Evolutionary conservation across 2,888 invertebrate species (phyloP).

Genomic region (Tachystola acroxantha): DNA sequence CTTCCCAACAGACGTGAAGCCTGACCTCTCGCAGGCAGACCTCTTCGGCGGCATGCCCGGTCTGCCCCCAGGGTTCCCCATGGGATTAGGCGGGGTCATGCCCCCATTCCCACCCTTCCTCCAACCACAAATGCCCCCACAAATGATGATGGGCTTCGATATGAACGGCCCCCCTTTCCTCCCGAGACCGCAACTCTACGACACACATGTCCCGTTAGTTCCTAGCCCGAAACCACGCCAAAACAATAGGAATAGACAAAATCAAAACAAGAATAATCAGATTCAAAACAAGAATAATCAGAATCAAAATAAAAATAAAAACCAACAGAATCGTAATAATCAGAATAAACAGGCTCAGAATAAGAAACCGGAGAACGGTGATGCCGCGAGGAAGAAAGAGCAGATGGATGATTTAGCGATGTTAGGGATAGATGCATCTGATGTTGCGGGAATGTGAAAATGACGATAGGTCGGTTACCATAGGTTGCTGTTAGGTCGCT

Average conservation of each 20-base stretch:
- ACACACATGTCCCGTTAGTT: conserved; percentile 54
- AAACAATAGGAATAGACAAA: conserved; percentile 15
- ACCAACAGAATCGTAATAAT: background rate
- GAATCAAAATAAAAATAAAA: conserved; percentile 20
- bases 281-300: conserved; percentile 12
- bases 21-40: conserved; percentile 23
- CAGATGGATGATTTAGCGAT: conserved; percentile 87
- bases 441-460: conserved; percentile 73
- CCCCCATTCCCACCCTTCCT: conserved; percentile 32
- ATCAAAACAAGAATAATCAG: conserved; percentile 15
- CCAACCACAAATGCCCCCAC: conserved; percentile 28
- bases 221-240: conserved; percentile 29
- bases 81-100: conserved; percentile 30
- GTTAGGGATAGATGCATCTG: conserved; percentile 91
- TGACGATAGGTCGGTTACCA: no score
- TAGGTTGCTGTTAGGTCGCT: no score
- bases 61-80: conserved; percentile 23
- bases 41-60: conserved; percentile 27
- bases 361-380: conserved; percentile 18
- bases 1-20: conserved; percentile 70
- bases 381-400: conserved; percentile 53
- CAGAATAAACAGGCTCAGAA: conserved; percentile 16
- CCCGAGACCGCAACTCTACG: conserved; percentile 51
- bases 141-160: conserved; percentile 55
- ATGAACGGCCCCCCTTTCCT: conserved; percentile 46